Percentiles rank a stretch among this genome's conserved stretches.
phyloP scores from a whole-genome alignment of 2,888 invertebrate genomes.

The Cryptophagus acutangulus region DNA sequence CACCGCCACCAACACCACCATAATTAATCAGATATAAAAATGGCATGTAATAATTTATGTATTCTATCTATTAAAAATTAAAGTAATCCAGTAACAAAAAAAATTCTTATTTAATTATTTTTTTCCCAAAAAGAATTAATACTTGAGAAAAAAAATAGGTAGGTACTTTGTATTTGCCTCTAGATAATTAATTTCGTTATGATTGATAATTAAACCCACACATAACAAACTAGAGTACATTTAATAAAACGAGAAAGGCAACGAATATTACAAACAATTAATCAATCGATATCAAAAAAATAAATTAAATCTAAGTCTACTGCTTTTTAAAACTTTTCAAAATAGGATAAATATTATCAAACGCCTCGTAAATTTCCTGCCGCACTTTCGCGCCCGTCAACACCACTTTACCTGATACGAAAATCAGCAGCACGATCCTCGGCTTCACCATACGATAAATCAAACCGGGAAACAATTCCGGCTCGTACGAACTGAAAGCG shows the following conservation, averaged over 20 bases:
- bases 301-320: background rate
- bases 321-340: constrained; percentile 62
- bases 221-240: no score
- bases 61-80: no score
- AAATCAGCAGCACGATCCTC: constrained; percentile 74
- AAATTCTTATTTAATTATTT: no score
- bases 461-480: constrained; percentile 77
- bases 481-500: constrained; percentile 75
- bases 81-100: no score
- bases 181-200: no score
- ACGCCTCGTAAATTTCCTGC: constrained; percentile 69
- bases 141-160: no score
- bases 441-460: constrained; percentile 82
- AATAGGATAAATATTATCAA: constrained; percentile 74
- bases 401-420: constrained; percentile 81
- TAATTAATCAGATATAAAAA: no score
- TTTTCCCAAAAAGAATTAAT: no score
- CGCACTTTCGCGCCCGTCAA: constrained; percentile 75
- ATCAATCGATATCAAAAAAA: background rate
- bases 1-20: no score
- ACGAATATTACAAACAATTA: constrained; percentile 27
- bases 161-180: no score
- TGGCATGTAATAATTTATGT: no score
- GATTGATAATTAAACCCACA: no score
- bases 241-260: constrained; percentile 40